These are phyloP conservation scores for Condylura cristata DNA, from an alignment of 2,113 vertebrate genomes.

Conservation along the genomic window DNA sequence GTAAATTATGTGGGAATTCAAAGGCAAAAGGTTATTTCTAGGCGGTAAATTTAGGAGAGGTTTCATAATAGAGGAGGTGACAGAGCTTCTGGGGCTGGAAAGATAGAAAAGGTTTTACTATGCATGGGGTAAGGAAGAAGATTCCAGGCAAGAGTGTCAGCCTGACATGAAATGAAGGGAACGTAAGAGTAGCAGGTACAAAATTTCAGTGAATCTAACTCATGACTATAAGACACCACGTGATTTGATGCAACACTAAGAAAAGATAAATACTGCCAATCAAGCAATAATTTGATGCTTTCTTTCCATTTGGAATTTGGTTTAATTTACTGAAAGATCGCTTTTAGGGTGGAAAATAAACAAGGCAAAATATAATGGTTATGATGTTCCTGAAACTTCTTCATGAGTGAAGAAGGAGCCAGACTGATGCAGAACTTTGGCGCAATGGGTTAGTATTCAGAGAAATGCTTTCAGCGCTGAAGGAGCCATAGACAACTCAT, in stretches of 20 bases:
- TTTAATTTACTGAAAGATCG: not conserved
- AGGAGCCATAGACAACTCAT: not conserved
- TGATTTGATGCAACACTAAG: conserved; percentile 13
- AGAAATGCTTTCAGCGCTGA: not conserved
- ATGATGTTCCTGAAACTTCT: conserved; percentile 3
- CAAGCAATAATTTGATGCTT: not conserved
- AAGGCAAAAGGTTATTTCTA: conserved; percentile 38
- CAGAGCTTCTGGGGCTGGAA: not conserved
- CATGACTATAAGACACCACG: not conserved
- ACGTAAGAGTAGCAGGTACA: not conserved
- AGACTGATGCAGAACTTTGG: not conserved
- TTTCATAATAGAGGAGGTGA: conserved; percentile 3
- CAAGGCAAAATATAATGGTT: conserved; percentile 19
- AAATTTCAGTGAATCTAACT: conserved; percentile 21
- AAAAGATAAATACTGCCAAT: not conserved
- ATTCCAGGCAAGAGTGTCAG: not conserved
- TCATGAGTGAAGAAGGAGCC: not conserved
- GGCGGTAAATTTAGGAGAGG: not conserved
- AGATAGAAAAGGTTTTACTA: not conserved
- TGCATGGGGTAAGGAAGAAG: not conserved
- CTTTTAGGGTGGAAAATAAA: conserved; percentile 21
- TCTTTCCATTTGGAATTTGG: conserved; percentile 9
- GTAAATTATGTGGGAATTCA: conserved; percentile 22
- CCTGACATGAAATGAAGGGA: not conserved
- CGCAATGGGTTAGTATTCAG: not conserved